A percentile compares a stretch with the other conserved stretches of the same genome.
Evolutionary conservation across 2,888 invertebrate genomes (phyloP).

Genomic region (Perizoma flavofasciatum): DNA sequence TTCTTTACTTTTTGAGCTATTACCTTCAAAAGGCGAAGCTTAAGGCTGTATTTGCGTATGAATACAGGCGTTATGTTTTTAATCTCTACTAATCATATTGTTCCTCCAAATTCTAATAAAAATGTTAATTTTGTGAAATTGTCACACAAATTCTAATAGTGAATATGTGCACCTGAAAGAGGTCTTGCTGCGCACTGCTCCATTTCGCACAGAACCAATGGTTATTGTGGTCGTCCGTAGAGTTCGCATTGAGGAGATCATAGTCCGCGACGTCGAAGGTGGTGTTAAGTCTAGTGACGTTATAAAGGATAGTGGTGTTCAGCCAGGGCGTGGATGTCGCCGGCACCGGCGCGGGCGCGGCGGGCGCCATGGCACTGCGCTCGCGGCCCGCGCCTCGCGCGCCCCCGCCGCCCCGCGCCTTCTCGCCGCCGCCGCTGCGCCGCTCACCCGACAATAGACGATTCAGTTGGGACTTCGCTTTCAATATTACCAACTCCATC

Average conservation of each 20-base stretch:
- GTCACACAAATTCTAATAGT: too few relatives aligned
- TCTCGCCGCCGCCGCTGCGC: slow-evolving; percentile 63
- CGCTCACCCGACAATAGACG: slow-evolving; percentile 79
- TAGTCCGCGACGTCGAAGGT: slow-evolving; percentile 78
- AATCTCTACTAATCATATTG: too few relatives aligned
- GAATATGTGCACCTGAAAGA: slow-evolving; percentile 84
- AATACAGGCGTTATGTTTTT: too few relatives aligned
- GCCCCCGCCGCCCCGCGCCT: slow-evolving; percentile 50
- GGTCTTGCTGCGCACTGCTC: slow-evolving; percentile 91
- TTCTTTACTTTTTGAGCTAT: too few relatives aligned
- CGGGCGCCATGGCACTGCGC: slow-evolving; percentile 72
- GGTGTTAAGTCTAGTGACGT: slow-evolving; percentile 79
- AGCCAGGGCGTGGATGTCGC: slow-evolving; percentile 77
- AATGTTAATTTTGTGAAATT: too few relatives aligned
- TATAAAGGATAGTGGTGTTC: slow-evolving; percentile 82
- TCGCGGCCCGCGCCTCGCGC: slow-evolving; percentile 53
- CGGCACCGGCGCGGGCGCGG: slow-evolving; percentile 71
- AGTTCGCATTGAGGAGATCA: slow-evolving; percentile 75
- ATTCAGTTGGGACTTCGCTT: slow-evolving; percentile 84
- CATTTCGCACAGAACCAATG: slow-evolving; percentile 88
- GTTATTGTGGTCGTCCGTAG: slow-evolving; percentile 73
- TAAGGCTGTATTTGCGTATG: too few relatives aligned
- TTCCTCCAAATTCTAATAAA: too few relatives aligned
- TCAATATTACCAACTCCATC: slow-evolving; percentile 86
- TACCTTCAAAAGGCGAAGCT: too few relatives aligned